A percentile compares a stretch with the other conserved stretches of the same genome.
Conservation (phyloP, 2,888 invertebrate genomes). For the Melanostoma scalare region DNA sequence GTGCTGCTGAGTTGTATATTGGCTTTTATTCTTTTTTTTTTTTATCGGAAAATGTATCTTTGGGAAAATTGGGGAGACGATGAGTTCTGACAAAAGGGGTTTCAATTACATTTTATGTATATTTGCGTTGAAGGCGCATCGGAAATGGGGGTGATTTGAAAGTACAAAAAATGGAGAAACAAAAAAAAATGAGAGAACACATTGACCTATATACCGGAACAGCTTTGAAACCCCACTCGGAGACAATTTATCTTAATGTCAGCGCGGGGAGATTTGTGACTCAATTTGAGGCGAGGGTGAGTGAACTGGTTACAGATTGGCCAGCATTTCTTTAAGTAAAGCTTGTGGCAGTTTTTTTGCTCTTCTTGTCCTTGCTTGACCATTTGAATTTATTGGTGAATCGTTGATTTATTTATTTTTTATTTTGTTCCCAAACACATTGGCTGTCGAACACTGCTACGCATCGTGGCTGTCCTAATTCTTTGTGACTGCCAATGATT, state of each 20-base stretch:
- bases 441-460: no score
- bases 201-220: conserved; percentile 60
- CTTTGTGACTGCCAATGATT: no score
- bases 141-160: conserved; percentile 17
- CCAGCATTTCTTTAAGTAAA: no score
- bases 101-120: conserved; percentile 71
- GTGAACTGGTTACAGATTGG: conserved; percentile 2
- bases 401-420: no score
- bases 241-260: conserved; percentile 63
- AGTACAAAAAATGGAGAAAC: background rate
- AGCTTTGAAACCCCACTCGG: conserved; percentile 29
- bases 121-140: conserved; percentile 36
- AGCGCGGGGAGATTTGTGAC: no score
- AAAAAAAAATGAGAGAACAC: background rate
- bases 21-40: conserved; percentile 51
- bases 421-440: no score
- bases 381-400: no score
- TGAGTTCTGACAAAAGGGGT: conserved; percentile 27
- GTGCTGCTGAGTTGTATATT: conserved; percentile 54
- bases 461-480: no score
- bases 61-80: conserved; percentile 38
- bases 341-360: no score
- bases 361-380: no score
- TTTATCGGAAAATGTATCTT: conserved; percentile 38
- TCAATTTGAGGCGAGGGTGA: no score